Base-by-base conservation (phyloP, 2,888 invertebrate genomes). In the Ophion ventricosus region DNA sequence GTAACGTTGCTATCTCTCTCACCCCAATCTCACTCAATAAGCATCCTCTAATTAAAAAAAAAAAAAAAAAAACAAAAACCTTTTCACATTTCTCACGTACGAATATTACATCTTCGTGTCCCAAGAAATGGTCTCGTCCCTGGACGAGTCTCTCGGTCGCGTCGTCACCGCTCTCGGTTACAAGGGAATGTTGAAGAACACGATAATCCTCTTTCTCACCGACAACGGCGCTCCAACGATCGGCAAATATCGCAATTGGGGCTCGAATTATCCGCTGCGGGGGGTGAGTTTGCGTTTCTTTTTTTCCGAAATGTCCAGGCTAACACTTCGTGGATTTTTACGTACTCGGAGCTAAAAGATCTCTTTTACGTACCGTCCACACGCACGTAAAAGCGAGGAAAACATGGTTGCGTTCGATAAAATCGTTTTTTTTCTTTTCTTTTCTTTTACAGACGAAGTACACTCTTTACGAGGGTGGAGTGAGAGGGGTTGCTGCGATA, bases 401-500 rank as follows among this genome's bases (percentile, higher is more conserved):
- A n/a, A n/a, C n/a, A n/a, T n/a, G n/a, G n/a, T n/a, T n/a, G n/a
- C n/a, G n/a, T n/a, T n/a, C n/a, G n/a, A n/a, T n/a, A n/a, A n/a
- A n/a, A n/a, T n/a, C n/a, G n/a, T n/a, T n/a, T n/a, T n/a, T n/a
- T n/a, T n/a, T n/a, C n/a, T n/a, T n/a, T n/a, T n/a, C n/a, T n/a
- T n/a, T n/a, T n/a, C n/a, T n/a, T n/a, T n/a, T n/a, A n/a, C 87
- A 95, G 96, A 95, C 95, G 87, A 97, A 97, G 90, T 94, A 95
- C 90, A 95, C 96, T 2, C 92, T 96, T 0, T 97, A 96, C 95
- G 97, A 97, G 93, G 97, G 97, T 8, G 96, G 95, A 0, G 95
- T 95, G 11, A 93, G 96, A 82, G 95, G 95, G 8, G 94, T 95
- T 0, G 95, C 95, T 0, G 94, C 96, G n/a, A 92, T 96, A 56